Evolutionary conservation across 2,113 vertebrate species (phyloP), one percentile per base, ranked within the genome.

Genomic region (Galemys pyrenaicus): DNA sequence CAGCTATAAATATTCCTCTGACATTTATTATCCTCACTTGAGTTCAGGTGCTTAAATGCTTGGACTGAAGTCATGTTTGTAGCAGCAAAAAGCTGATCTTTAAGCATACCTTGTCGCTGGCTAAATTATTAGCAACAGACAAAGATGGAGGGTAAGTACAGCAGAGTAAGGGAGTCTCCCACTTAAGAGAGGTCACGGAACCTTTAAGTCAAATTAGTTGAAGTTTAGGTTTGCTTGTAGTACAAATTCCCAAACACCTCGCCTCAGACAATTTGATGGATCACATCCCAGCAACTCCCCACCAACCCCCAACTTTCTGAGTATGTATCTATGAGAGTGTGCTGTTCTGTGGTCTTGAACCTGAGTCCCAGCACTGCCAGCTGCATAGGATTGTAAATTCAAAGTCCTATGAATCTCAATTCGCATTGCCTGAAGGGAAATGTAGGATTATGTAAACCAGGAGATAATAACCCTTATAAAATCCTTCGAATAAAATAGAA

Each of bases 31-130:
- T 98, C 98, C 99, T 99, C 99, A 91, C 98, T 98, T 98, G 99
- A 98, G 96, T 99, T 99, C 99, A 99, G 99, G 99, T 99, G 99
- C 99, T 99, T 99, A 99, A 99, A 98, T 98, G 98, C 98, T 99
- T 98, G 98, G 98, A 98, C 98, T 89, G 87, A 97, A 97, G 97
- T 99, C 98, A 97, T 98, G 92, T 97, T 98, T 97, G 97, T 96
- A 98, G 96, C 95, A 97, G 96, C 96, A 98, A 95, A 97, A 98
- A 97, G 97, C 96, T 94, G 97, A 85, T 97, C 94, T 97, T 98
- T 97, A 95, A 97, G 95, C 91, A 92, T 97, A 97, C 89, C 96
- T 97, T 97, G 95, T 97, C 96, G 75, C 97, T 98, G 96, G 96
- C 95, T 98, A 98, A 97, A 98, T 98, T 97, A 98, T 98, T 98